Evolutionary conservation across 2,113 vertebrate genomes (phyloP), one percentile per base, ranked within the genome.

Genomic region (Glaucidium brasilianum): DNA sequence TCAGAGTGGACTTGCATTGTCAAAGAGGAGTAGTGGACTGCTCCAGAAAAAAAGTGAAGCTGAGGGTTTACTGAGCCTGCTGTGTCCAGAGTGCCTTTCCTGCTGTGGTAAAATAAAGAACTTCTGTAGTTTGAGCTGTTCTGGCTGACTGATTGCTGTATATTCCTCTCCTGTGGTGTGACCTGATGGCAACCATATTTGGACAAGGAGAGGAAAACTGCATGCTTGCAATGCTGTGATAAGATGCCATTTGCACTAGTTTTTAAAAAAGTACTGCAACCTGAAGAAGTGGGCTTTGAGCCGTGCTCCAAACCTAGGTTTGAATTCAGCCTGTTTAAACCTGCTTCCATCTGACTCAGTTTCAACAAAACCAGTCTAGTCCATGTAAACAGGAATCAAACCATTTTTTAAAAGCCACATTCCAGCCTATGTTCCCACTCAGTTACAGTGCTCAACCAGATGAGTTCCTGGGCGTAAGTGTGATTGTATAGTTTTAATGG

Each of bases 241-340:
- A 95, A 96, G 97, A 97, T 97, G 90, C 95, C 95, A 97, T 98
- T 98, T 98, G 98, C 98, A 98, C 98, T 98, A 98, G 97, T 97
- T 97, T 97, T 95, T 96, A 81, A 67, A 64, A 64, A 97, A 98
- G 94, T 98, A 96, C 97, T 98, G 97, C 97, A 92, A 97, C 96
- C 96, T 98, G 97, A 97, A 98, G 97, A 97, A 95, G 66, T 94
- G 94, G 95, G 95, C 91, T 97, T 94, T 95, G 58, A 89, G 66
- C 92, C 84, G 55, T 96, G 91, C 92, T 91, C 90, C 81, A 94
- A 92, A 85, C 76, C 74, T 0, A 1, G 80, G 58, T 95, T 96
- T 95, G 87, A 96, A 90, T 92, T 95, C 90, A 93, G 60, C 77
- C 92, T 90, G n/a, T 92, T 95, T 88, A 85, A 96, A 93, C 71